Base-by-base conservation (phyloP, 2,888 invertebrate genomes). In the Drosophila colorata region DNA sequence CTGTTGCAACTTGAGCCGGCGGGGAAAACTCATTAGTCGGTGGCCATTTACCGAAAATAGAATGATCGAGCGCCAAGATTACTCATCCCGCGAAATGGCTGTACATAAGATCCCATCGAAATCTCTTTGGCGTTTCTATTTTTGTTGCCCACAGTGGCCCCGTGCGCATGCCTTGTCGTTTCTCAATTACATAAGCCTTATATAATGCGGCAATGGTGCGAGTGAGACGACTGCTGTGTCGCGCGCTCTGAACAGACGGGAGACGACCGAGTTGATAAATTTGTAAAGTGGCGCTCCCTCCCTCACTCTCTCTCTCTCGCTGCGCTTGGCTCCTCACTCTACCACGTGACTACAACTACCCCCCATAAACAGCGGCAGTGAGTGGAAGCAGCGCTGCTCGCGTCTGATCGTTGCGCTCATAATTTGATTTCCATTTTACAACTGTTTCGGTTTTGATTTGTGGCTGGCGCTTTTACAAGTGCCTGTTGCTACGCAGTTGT, bases 101-200 rank as follows among this genome's bases (percentile, higher is more conserved):
- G 20, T 52, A 56, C 41, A 51, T 25, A 60, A 63, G 35, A 63
- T 49, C 63, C 18, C 38, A 44, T 33, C 20, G 40, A 47, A 56
- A 44, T 59, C 47, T 74, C 67, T 53, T 59, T 71, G 56, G 41
- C 35, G 65, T 66, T 60, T 72, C 82, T 88, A 83, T 86, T 83
- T 82, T 70, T 53, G 57, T 59, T 49, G 48, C 47, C 72, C 78
- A 85, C 86, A 86, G 86, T 84, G 70, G 58, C 63, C 33, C 55
- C 64, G 69, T 84, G 85, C 87, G 85, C 85, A 78, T 87, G 84
- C 80, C 73, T 64, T 65, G 33, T 63, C 55, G 44, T 55, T 65
- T 73, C 73, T 69, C 69, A 51, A 76, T 89, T 89, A 89, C 87
- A 89, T 89, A 90, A 89, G 78, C 44, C 74, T 90, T 90, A 89